Conservation (phyloP, 1,140 invertebrate genomes). For the Tyrophagus putrescentiae region DNA sequence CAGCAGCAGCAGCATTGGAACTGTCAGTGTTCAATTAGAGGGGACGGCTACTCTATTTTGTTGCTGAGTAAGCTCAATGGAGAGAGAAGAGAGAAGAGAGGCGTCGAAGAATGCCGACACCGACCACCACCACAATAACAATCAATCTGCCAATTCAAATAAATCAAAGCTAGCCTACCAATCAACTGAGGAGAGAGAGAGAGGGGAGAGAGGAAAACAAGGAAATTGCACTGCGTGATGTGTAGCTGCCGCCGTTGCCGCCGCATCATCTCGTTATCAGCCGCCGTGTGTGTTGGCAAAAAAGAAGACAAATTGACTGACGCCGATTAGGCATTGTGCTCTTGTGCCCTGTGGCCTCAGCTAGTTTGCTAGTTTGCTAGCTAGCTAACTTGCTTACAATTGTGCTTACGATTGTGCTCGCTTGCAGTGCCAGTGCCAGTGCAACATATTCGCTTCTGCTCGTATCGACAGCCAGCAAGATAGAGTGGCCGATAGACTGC, state of each 20-base stretch:
- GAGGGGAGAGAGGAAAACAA: not conserved
- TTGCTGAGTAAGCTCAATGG: conserved; percentile 12
- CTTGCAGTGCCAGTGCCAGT: not conserved
- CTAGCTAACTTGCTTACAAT: too few species aligned
- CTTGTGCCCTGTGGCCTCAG: too few species aligned
- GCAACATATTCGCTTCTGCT: not conserved
- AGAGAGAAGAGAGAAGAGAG: not conserved
- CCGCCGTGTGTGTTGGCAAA: too few species aligned
- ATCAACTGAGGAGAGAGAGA: too few species aligned
- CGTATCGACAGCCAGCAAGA: not conserved
- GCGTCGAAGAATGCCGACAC: too few species aligned
- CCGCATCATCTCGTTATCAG: too few species aligned
- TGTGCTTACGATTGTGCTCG: not conserved
- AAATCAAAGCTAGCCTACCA: conserved; percentile 1
- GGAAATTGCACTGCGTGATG: not conserved
- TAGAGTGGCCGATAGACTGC: conserved; percentile 5
- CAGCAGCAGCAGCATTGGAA: too few species aligned
- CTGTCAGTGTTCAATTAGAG: too few species aligned
- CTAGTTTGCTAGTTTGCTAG: too few species aligned
- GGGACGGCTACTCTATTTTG: not conserved
- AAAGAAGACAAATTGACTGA: conserved; percentile 4
- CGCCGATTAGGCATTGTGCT: not conserved
- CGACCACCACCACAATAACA: too few species aligned
- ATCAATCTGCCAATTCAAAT: conserved; percentile 7
- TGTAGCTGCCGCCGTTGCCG: too few species aligned